These are phyloP conservation scores for Leptopilina syphax DNA, from an alignment of 2,888 invertebrate species.

Conservation along the genomic window DNA sequence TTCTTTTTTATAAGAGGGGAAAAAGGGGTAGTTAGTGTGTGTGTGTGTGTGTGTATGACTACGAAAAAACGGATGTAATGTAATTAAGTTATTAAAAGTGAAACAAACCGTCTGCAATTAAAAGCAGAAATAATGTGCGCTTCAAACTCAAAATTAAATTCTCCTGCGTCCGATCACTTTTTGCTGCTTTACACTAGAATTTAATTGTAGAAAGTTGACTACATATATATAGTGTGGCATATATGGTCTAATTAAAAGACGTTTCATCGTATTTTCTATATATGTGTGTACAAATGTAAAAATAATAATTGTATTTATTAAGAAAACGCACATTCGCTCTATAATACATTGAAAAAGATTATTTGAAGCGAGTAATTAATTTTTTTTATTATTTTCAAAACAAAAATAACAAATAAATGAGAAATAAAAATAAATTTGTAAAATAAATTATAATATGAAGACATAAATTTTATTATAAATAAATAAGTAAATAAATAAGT, in stretches of 20 bases:
- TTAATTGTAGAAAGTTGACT: conserved; percentile 30
- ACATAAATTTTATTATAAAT: too few species aligned
- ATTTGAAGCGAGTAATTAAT: too few species aligned
- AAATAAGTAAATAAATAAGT: too few species aligned
- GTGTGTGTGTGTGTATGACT: background rate
- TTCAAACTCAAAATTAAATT: conserved; percentile 29
- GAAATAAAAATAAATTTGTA: too few species aligned
- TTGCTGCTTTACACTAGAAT: conserved; percentile 11
- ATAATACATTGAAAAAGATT: too few species aligned
- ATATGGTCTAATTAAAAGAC: conserved; percentile 24
- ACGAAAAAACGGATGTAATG: conserved; percentile 21
- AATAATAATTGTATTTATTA: conserved; percentile 14
- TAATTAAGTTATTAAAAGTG: conserved; percentile 21
- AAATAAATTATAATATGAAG: too few species aligned
- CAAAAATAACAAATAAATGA: too few species aligned
- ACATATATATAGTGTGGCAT: background rate
- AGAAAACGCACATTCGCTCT: background rate
- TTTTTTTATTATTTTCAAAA: too few species aligned
- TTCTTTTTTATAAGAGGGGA: background rate
- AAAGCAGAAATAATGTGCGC: conserved; percentile 8
- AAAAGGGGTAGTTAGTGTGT: conserved; percentile 4
- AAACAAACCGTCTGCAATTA: conserved; percentile 31
- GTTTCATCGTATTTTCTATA: conserved; percentile 14
- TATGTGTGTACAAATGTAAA: background rate
- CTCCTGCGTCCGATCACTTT: conserved; percentile 7